Evolutionary conservation across 1,140 invertebrate genomes (phyloP).

Genomic region (Drosophila ercepeae): DNA sequence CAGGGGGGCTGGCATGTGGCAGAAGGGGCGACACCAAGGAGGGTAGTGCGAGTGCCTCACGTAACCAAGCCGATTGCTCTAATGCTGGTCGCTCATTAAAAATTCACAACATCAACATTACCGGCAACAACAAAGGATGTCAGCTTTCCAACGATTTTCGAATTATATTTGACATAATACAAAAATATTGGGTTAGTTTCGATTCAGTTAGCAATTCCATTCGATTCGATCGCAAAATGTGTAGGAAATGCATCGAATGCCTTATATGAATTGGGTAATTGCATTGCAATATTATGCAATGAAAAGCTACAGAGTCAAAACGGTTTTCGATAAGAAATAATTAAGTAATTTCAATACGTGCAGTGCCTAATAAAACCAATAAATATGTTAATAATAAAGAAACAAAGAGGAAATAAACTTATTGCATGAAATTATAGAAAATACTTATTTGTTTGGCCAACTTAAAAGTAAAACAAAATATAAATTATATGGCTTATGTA

Average conservation of each 20-base stretch:
- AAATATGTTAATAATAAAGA: not conserved
- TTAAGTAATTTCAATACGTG: not conserved
- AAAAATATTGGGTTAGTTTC: slow-evolving; percentile 5
- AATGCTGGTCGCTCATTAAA: slow-evolving; percentile 50
- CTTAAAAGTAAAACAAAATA: not conserved
- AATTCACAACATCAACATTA: slow-evolving; percentile 47
- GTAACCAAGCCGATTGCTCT: slow-evolving; percentile 42
- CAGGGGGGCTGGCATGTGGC: slow-evolving; percentile 10
- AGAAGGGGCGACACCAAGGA: not conserved
- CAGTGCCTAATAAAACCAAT: not conserved
- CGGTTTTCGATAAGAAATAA: not conserved
- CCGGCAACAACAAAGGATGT: slow-evolving; percentile 47
- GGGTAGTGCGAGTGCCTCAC: not conserved
- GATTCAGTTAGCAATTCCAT: slow-evolving; percentile 16
- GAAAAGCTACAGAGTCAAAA: not conserved
- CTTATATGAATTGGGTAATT: slow-evolving; percentile 22
- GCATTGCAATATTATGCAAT: slow-evolving; percentile 6
- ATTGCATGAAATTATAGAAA: too few relatives aligned
- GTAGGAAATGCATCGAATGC: slow-evolving; percentile 7
- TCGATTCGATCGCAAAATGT: slow-evolving; percentile 11
- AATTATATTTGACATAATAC: slow-evolving; percentile 45
- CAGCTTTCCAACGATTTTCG: slow-evolving; percentile 30
- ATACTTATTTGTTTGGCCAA: too few relatives aligned
- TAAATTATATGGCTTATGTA: not conserved
- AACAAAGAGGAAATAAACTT: not conserved